Base-by-base conservation (phyloP, 2,113 vertebrate genomes). In the Ailuropoda melanoleuca region DNA sequence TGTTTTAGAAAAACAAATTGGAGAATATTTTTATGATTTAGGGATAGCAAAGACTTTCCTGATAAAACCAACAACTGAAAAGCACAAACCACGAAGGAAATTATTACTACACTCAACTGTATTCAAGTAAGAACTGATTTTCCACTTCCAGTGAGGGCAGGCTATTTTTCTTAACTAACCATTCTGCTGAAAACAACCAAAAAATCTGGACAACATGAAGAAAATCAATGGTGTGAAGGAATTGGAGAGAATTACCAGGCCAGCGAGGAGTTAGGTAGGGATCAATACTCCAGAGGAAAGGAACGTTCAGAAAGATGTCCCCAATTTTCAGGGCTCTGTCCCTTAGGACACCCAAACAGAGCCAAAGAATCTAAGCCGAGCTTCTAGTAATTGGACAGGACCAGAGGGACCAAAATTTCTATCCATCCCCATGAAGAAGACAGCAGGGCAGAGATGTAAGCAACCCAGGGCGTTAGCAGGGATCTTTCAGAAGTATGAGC, bases 91-190 rank as follows among this genome's bases (percentile, higher is more conserved):
- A 0, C 4, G 10, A 21, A 39, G 60, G 43, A n/a, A 15, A 34
- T 0, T 3, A 23, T 1, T 1, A 3, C 1, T 1, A 0, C 1
- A 0, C 18, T 2, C n/a, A 4, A 12, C 1, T 1, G 3, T 4
- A 1, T 18, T 3, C 1, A 23, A 18, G 29, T 1, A 5, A 60
- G 48, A 4, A 48, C 37, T 0, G 55, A 14, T 17, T 78, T 23
- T 29, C 84, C 50, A 0, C 19, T 29, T 37, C 24, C 10, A 29
- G 78, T 21, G 46, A 31, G 4, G n/a, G 31, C 11, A 4, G 4
- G 11, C 31, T 31, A 10, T 3, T 19, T 7, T 26, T 14, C 72
- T 18, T 26, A 34, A 17, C 19, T 34, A 66, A n/a, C 2, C 8
- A 8, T 74, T 26, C 68, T 53, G 34, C 64, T 77, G 48, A 64